Evolutionary conservation across 2,888 invertebrate genomes (phyloP).

Genomic region (Nomada fucata): DNA sequence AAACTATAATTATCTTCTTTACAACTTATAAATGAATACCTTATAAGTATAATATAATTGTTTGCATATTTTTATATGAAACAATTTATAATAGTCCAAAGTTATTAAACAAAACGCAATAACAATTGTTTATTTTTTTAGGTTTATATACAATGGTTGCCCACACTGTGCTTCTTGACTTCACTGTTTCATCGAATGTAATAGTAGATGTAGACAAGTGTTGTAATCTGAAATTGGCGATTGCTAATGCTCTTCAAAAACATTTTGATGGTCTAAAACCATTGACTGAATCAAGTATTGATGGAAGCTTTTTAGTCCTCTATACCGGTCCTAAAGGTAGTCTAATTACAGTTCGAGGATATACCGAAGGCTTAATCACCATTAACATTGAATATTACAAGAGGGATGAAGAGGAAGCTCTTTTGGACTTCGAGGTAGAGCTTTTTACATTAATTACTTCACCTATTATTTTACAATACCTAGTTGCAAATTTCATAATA

Average conservation of each 20-base stretch:
- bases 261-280: constrained; percentile 90
- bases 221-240: constrained; percentile 87
- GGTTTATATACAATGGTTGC: constrained; percentile 87
- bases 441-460: constrained; percentile 11
- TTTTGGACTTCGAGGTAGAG: constrained; percentile 91
- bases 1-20: too few relatives aligned
- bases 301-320: constrained; percentile 89
- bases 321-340: constrained; percentile 90
- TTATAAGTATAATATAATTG: too few relatives aligned
- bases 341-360: constrained; percentile 90
- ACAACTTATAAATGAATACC: too few relatives aligned
- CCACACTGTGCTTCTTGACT: constrained; percentile 92
- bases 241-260: constrained; percentile 89
- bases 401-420: constrained; percentile 89
- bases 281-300: constrained; percentile 88
- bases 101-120: constrained; percentile 7
- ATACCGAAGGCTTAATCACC: constrained; percentile 91
- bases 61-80: not conserved
- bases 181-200: constrained; percentile 89
- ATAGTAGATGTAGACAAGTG: constrained; percentile 89
- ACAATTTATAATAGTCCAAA: not conserved
- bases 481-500: constrained; percentile 50
- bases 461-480: constrained; percentile 40
- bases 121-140: constrained; percentile 29
- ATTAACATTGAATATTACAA: constrained; percentile 94